Conservation (phyloP, 2,113 vertebrate genomes). For the Podarcis muralis region DNA sequence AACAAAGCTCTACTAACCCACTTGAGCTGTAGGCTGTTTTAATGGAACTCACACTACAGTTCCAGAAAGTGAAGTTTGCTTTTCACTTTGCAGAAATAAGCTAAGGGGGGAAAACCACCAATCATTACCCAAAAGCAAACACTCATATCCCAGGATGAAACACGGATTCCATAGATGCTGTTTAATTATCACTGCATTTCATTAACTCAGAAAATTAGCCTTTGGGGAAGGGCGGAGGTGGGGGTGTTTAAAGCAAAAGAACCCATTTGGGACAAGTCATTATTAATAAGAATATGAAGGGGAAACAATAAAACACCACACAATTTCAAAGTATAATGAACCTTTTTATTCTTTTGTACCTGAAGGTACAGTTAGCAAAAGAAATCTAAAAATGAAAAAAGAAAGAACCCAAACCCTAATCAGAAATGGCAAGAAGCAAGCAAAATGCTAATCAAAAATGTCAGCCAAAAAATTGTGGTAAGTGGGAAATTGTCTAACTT, state of each 20-base stretch:
- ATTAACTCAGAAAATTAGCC: constrained; percentile 29
- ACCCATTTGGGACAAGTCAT: not conserved
- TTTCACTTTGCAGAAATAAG: not conserved
- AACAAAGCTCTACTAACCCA: too few species aligned
- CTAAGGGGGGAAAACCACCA: not conserved
- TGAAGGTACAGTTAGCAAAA: not conserved
- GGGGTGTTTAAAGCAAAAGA: not conserved
- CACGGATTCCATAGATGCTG: not conserved
- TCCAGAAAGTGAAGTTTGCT: not conserved
- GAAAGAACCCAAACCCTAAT: not conserved
- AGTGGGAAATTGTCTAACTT: not conserved
- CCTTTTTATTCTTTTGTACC: constrained; percentile 6
- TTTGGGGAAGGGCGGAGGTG: not conserved
- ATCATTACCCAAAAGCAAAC: not conserved
- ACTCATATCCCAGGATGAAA: constrained; percentile 9
- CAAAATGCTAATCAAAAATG: not conserved
- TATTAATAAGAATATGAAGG: not conserved
- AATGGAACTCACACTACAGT: not conserved
- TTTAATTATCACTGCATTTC: not conserved
- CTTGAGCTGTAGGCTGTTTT: not conserved
- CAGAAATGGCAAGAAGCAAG: not conserved
- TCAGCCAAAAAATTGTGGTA: not conserved
- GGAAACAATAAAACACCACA: not conserved
- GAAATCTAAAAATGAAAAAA: not conserved
- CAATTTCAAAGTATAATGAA: not conserved